Conservation (phyloP, 2,113 vertebrate genomes). For the Corapipo altera region DNA sequence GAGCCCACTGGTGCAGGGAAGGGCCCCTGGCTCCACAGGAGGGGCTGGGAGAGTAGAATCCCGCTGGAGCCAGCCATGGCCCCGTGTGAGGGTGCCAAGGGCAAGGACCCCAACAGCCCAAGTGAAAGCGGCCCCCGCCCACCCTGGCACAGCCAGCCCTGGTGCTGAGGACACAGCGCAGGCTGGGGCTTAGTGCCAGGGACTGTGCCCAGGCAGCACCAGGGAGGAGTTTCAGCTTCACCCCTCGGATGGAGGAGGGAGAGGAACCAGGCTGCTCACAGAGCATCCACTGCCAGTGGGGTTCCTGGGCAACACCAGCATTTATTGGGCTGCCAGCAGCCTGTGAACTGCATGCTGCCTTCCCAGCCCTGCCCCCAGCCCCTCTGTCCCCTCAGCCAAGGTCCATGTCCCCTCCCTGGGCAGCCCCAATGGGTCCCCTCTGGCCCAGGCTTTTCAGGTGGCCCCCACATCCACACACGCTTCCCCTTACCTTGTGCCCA, state of each 20-base stretch:
- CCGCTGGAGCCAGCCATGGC: neutral
- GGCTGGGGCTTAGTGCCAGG: neutral
- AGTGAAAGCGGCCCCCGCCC: rapidly evolving
- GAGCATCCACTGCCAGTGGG: neutral
- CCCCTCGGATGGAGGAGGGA: neutral
- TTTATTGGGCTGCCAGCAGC: neutral
- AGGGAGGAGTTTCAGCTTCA: neutral
- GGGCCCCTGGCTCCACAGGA: neutral
- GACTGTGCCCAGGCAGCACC: neutral
- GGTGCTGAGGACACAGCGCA: neutral
- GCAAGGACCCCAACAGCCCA: rapidly evolving
- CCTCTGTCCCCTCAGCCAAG: neutral
- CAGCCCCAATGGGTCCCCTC: neutral
- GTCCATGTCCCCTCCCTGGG: neutral
- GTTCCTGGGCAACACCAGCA: neutral
- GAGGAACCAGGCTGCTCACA: neutral
- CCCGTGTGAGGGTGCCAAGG: neutral
- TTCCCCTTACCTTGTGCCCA: neutral
- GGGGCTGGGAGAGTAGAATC: neutral
- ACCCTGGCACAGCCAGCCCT: neutral
- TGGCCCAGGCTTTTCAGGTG: rapidly evolving
- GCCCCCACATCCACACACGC: rapidly evolving
- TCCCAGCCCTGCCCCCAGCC: neutral
- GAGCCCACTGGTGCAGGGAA: neutral
- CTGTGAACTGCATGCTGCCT: neutral